Evolutionary conservation across 1,140 invertebrate species (phyloP), one percentile per base, ranked within the genome.

Genomic region (Tetragonula clypearis): DNA sequence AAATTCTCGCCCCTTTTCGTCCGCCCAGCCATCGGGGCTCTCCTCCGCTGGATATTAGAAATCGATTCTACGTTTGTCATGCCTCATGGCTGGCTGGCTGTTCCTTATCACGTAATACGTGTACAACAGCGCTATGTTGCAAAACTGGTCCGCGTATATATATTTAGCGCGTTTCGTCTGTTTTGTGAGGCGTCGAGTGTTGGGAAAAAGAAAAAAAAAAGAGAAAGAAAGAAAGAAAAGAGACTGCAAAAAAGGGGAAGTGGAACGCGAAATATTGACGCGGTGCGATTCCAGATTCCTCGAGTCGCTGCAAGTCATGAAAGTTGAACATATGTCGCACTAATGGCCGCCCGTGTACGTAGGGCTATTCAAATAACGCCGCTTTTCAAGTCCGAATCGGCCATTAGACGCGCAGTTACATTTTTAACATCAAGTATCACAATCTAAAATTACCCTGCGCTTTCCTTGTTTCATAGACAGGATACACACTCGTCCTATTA

Each of bases 281-380:
- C 26, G 11, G 19, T 30, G n/a, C 23, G 49, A 66, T 79, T 79
- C 66, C 53, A 71, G 53, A 58, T 58, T 58, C 23, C 55, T 58
- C 66, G 21, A 71, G 26, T 41, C 30, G 49, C 23, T 56, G 26
- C 26, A 30, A 69, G 66, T 80, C 78, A 79, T 56, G 78, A 79
- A 79, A 69, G 66, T 69, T 69, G 66, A 69, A 79, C 65, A 30
- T 79, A 49, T 69, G 53, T 49, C 53, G 62, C 65, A 53, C 66
- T 69, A 60, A 53, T 82, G 41, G 49, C 5, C 11, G 21, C 71
- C 41, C 49, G 4, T 62, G 9, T 65, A 23, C 58, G 49, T 79
- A 81, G 35, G 35, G 56, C 23, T 81, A 81, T 53, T 55, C 21
- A 82, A 82, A 82, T 82, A 62, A 41, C 8, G 8, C 14, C 60